Evolutionary conservation across 2,888 invertebrate species (phyloP).

Genomic region (Torymus aiolomorphi): DNA sequence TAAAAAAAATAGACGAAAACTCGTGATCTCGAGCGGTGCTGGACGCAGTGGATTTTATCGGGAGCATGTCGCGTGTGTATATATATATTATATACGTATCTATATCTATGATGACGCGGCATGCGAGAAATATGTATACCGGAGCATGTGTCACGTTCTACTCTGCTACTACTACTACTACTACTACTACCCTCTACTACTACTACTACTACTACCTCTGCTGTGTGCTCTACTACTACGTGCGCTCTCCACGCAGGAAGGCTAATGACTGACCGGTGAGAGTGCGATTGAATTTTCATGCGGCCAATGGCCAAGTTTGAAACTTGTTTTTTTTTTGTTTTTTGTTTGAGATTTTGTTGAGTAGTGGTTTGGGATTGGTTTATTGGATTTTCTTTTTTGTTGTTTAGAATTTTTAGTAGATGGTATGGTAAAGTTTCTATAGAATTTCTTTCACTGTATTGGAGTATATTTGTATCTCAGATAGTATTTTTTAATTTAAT

Average conservation of each 20-base stretch:
- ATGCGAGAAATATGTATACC: slow-evolving; percentile 34
- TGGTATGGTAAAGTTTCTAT: too few relatives aligned
- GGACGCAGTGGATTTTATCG: slow-evolving; percentile 40
- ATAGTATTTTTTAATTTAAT: too few relatives aligned
- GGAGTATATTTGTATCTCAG: too few relatives aligned
- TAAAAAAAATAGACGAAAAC: slow-evolving; percentile 1
- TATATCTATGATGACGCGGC: slow-evolving; percentile 31
- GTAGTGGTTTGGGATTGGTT: too few relatives aligned
- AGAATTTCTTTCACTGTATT: too few relatives aligned
- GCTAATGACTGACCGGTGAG: slow-evolving; percentile 56
- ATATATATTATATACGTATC: too few relatives aligned
- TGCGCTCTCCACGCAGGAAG: slow-evolving; percentile 29
- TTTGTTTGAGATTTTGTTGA: slow-evolving; percentile 7
- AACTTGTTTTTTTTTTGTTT: slow-evolving; percentile 8
- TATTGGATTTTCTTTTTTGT: neutral
- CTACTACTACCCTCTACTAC: slow-evolving; percentile 35
- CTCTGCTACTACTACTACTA: slow-evolving; percentile 36
- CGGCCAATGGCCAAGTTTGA: neutral
- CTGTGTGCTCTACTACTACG: slow-evolving; percentile 17
- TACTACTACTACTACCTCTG: slow-evolving; percentile 27
- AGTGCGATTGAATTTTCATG: slow-evolving; percentile 50
- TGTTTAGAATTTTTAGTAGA: neutral
- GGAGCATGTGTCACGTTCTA: slow-evolving; percentile 53
- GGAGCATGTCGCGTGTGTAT: slow-evolving; percentile 52
- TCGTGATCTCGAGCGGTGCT: slow-evolving; percentile 37